phyloP scores from a whole-genome alignment of 2,797 vertebrate genomes.

The Scarus forsteni region DNA sequence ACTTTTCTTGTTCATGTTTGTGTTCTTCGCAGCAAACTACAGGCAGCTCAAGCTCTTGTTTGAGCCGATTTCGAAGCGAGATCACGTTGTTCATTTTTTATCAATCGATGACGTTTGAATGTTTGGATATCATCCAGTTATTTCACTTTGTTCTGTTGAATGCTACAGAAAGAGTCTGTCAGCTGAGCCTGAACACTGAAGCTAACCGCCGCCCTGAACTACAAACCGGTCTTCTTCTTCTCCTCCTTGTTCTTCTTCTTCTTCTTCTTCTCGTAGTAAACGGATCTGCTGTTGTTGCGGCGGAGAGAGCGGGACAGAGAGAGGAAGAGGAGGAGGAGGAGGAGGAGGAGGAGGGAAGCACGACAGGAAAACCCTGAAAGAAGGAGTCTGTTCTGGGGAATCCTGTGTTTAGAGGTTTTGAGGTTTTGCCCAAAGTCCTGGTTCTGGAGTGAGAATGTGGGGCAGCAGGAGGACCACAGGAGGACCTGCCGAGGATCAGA shows the following conservation, averaged over 20 bases:
- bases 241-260: no score
- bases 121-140: no score
- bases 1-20: no score
- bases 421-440: neutral
- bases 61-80: no score
- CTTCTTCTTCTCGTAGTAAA: neutral
- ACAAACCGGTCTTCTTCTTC: neutral
- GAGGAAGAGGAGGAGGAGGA: slow-evolving; percentile 14
- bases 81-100: neutral
- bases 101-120: no score
- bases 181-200: neutral
- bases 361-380: slow-evolving; percentile 16
- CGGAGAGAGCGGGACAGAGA: neutral
- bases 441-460: neutral
- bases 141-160: no score
- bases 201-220: neutral
- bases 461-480: neutral
- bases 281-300: neutral
- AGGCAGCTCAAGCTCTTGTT: neutral
- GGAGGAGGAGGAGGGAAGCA: slow-evolving; percentile 4
- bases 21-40: no score
- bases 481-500: neutral
- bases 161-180: neutral
- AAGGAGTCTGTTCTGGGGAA: neutral
- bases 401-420: neutral